These are phyloP conservation scores for Pristionchus mayeri DNA, from an alignment of 2,888 invertebrate genomes.

Conservation along the genomic window DNA sequence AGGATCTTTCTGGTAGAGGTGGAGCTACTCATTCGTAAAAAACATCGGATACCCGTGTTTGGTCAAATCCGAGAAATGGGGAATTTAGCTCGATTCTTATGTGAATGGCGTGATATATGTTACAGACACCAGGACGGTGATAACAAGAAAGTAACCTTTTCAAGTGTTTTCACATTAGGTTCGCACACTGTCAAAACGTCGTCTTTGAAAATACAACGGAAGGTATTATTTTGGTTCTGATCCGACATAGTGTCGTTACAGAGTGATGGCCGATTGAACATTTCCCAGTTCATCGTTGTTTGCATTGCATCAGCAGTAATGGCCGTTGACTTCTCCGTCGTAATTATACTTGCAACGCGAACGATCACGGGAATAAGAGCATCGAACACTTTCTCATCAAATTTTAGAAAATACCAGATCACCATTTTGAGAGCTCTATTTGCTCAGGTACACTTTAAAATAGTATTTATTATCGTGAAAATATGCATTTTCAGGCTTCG, in stretches of 20 bases:
- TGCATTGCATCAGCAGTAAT: not conserved
- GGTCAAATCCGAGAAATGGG: too few species aligned
- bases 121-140: too few species aligned
- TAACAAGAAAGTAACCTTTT: too few species aligned
- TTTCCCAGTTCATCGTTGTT: not conserved
- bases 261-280: not conserved
- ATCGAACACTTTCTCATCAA: not conserved
- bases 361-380: not conserved
- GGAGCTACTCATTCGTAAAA: too few species aligned
- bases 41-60: too few species aligned
- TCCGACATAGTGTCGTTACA: not conserved
- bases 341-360: not conserved
- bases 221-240: too few species aligned
- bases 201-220: too few species aligned
- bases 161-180: too few species aligned
- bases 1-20: too few species aligned
- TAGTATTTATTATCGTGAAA: not conserved
- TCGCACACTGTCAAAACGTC: too few species aligned
- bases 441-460: not conserved
- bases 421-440: not conserved
- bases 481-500: not conserved
- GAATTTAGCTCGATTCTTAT: too few species aligned
- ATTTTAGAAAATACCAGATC: not conserved
- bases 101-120: too few species aligned
- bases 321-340: not conserved